Evolutionary conservation across 2,797 vertebrate species (phyloP), one percentile per base, ranked within the genome.

Genomic region (Gymnoscopelus braueri): DNA sequence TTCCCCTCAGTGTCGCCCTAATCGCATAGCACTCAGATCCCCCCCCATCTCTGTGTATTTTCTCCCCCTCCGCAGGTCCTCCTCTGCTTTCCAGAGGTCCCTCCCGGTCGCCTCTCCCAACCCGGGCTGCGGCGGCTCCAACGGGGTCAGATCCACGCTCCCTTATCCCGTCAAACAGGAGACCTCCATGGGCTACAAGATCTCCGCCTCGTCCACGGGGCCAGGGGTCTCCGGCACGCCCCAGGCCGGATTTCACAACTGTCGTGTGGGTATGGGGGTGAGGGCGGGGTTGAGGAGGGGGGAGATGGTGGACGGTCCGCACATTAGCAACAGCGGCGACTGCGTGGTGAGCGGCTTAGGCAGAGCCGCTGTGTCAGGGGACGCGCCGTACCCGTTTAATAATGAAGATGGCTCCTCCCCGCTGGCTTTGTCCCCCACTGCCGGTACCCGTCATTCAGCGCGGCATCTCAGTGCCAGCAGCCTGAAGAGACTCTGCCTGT

Each of bases 121-220:
- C 65, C 80, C 75, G 4, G 60, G 67, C 68, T 82, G 87, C 15
- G 72, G 84, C 60, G 85, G 88, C 71, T 78, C 94, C 87, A 95
- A 93, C 69, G 90, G 93, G 60, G 75, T 85, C 39, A 72, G 67
- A 67, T 87, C 93, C 57, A 84, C 93, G 67, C 77, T 93, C 1
- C 76, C 91, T 65, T 96, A 96, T 81, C 90, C 92, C 50, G 95
- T 99, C 94, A 99, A 98, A 88, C 96, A 98, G 85, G 98, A 98
- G 89, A 94, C 91, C 77, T 90, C 89, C 0, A 89, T 93, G 52
- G 87, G 94, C 87, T 97, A 95, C 91, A 94, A 94, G 75, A 88
- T 92, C 82, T 74, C 93, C 23, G 39, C 7, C 68, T 81, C 88
- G 50, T 78, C 72, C 63, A 8, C 68, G 0, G 78, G 51, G 58